Evolutionary conservation across 2,113 vertebrate species (phyloP), one percentile per base, ranked within the genome.

Genomic region (Psilopsiagon aymara): DNA sequence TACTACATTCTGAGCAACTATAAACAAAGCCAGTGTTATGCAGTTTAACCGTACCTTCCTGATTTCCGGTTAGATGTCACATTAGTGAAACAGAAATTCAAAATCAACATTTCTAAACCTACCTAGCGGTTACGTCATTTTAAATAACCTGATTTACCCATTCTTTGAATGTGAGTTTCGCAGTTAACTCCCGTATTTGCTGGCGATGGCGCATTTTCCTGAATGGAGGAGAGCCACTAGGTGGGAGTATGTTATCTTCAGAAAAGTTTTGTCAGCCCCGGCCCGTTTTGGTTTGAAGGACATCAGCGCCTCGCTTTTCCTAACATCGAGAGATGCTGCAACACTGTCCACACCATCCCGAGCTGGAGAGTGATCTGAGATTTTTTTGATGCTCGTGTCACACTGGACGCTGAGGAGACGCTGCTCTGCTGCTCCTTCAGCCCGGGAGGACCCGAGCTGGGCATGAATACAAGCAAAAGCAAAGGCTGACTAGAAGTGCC

Each of bases 241-340:
- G 76, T 97, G 96, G 97, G 83, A 92, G 89, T 95, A 52, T 83
- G 47, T 93, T 90, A 47, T 85, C 35, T 94, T 39, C 29, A 43
- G 51, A 91, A 46, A 37, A 53, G 15, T 33, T 17, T n/a, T 33
- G 18, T 46, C 39, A 55, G 3, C n/a, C 11, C 4, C 7, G 2
- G 27, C n/a, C 6, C 5, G 9, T 70, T 51, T 2, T 23, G 2
- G 41, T 43, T 52, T 33, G 27, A 21, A 73, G 14, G 11, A 29
- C 17, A 4, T 41, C 15, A 35, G 5, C 35, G 51, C 19, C 15
- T 59, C 14, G 24, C 53, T 73, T 60, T 69, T 27, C 52, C 23
- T 5, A 43, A 39, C 62, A 28, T 39, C 4, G 2, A 14, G 39
- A 57, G 44, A 14, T 39, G 29, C 55, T 59, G 67, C 15, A 47